phyloP scores from a whole-genome alignment of 2,113 vertebrate species.

The Rhizomys pruinosus region DNA sequence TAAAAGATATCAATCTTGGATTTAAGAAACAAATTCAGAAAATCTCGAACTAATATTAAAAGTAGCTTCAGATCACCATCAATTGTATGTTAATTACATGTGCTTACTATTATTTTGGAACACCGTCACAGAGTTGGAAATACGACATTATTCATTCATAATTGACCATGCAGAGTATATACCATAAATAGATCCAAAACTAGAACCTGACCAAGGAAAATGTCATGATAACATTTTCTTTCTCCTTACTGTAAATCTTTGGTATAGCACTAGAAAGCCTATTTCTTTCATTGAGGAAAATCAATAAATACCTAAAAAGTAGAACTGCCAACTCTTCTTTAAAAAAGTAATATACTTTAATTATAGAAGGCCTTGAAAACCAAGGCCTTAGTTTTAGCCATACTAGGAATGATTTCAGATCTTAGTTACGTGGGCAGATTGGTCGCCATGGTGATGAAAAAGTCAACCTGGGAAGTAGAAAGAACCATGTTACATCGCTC shows the following conservation, averaged over 20 bases:
- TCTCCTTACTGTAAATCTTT: slow-evolving; percentile 61
- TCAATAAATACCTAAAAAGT: slow-evolving; percentile 61
- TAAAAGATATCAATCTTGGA: slow-evolving; percentile 38
- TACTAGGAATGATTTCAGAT: slow-evolving; percentile 41
- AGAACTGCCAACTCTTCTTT: slow-evolving; percentile 37
- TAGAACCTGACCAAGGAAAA: slow-evolving; percentile 61
- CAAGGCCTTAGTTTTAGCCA: slow-evolving; percentile 37
- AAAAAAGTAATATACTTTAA: slow-evolving; percentile 71
- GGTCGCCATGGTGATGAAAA: slow-evolving; percentile 75
- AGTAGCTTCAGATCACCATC: slow-evolving; percentile 42
- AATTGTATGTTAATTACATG: slow-evolving; percentile 40
- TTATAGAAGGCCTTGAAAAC: slow-evolving; percentile 51
- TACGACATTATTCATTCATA: slow-evolving; percentile 28
- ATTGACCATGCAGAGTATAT: slow-evolving; percentile 35
- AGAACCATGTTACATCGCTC: slow-evolving; percentile 71
- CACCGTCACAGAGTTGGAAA: slow-evolving; percentile 52
- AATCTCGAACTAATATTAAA: slow-evolving; percentile 63
- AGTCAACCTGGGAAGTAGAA: slow-evolving; percentile 63
- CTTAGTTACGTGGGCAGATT: slow-evolving; percentile 61
- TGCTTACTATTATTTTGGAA: slow-evolving; percentile 57
- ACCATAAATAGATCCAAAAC: slow-evolving; percentile 46
- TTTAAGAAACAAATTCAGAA: slow-evolving; percentile 64
- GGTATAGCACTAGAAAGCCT: slow-evolving; percentile 32
- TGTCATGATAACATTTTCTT: slow-evolving; percentile 63
- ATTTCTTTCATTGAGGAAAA: slow-evolving; percentile 65